Evolutionary conservation across 1,140 invertebrate genomes (phyloP), one percentile per base, ranked within the genome.

Genomic region (Trichonephila clavipes): DNA sequence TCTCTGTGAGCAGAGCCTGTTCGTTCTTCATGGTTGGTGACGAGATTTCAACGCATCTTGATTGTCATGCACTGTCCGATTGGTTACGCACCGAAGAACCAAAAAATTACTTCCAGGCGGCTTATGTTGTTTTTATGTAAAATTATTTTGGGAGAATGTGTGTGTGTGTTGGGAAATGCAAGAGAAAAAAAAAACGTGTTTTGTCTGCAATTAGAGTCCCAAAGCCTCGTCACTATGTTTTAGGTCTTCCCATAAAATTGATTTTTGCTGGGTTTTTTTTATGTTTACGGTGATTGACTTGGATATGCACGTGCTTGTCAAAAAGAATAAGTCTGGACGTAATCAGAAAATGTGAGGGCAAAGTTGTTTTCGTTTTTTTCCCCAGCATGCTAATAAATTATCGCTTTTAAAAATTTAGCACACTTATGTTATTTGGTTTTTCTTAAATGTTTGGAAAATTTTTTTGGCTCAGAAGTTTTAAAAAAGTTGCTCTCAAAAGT

Each of bases 51-150:
- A 82, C 77, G 72, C 89, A 44, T 81, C 69, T 61, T 90, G 72
- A 90, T 82, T 66, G 88, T 82, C 89, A 90, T 90, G 89, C 89
- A 90, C 77, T 90, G 89, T 90, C 89, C 89, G 59, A 61, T 82
- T 90, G 89, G 89, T 90, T 90, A 61, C 89, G 89, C 72, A 24
- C 72, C 72, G 58, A 12, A 51, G 62, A 34, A 82, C 77, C 58
- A 62, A 90, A 62, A 90, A 90, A 90, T 90, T 62, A 90, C 72
- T 24, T 90, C 58, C 83, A 85, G 83, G n/a, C 44, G 72, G 72
- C 72, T 77, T 77, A 19, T 77, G 24, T 34, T 77, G 34, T 77
- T 77, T 77, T 77, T 77, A 40, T 18, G 72, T 77, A 77, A 77
- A 77, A 77, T 77, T 77, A 77, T 77, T 77, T 77, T 40, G 28